Evolutionary conservation across 2,888 invertebrate genomes (phyloP), one percentile per base, ranked within the genome.

Genomic region (Atethmia centrago): DNA sequence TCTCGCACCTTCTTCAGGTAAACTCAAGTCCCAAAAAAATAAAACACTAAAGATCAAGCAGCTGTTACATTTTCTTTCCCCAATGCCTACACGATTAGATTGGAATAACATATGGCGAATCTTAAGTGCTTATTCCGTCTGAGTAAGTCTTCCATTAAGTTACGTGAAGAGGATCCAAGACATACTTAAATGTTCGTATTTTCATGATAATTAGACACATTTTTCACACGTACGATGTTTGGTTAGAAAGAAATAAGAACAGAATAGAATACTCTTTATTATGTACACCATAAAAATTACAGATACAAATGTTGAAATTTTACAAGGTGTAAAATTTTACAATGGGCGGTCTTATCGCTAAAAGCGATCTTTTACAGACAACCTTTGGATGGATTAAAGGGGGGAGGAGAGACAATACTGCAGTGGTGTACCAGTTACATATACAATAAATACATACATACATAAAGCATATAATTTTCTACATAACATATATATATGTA

Each of bases 81-180:
- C 14, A 42, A 70, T 42, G 21, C 71, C 31, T 62, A 62, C 36
- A 47, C 31, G 64, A 76, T 71, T 42, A 79, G 59, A 64, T 64
- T 31, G 47, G 3, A 71, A 79, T 51, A 61, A 71, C 42, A 53
- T 71, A 78, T 61, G 31, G 42, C 19, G 47, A 31, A 36, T 49
- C 64, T 53, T 53, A 28, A 72, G 73, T 72, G 21, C 51, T 77
- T 77, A 71, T 76, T 78, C 42, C 28, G 76, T 45, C 31, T 55
- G 71, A 71, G 61, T 45, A 49, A 78, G 19, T 56, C 56, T 71
- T 70, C 47, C 61, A 61, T 76, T 76, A 78, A 40, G 31, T 16
- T 42, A 28, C 47, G 62, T n/a, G 8, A 78, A 78, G 21, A 47
- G 31, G 47, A 53, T 31, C 21, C 14, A 10, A 49, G 51, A 25